Evolutionary conservation across 2,797 vertebrate species (phyloP), one percentile per base, ranked within the genome.

Genomic region (Parambassis ranga): DNA sequence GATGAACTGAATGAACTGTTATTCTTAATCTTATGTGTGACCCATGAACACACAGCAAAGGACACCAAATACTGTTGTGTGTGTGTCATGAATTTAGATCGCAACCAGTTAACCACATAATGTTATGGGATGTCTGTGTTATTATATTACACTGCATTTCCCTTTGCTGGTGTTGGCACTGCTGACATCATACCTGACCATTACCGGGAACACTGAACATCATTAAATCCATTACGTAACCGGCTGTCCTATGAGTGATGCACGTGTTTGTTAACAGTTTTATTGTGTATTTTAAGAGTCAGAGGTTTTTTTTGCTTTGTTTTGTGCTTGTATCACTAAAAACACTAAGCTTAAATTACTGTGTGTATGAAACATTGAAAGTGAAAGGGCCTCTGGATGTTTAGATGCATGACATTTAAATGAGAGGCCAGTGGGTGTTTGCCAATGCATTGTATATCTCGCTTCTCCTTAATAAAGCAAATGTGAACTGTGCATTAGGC

Each of bases 201-300:
- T n/a, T 46, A 51, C 22, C 1, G 42, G 55, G 65, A 61, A 65
- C 50, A 79, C 58, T 67, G 74, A 73, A 76, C 50, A 48, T 85
- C 84, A 67, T 88, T 90, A 88, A 67, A 69, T 82, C 87, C 59
- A 90, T 88, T 84, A 87, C 4, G 31, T 86, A 86, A 89, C 74
- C 53, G 71, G 73, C 52, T 52, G 38, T 77, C 65, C 74, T 65
- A 44, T 55, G 67, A 71, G 65, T 38, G 57, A 55, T 62, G 43
- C 43, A 23, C 31, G 72, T 42, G 70, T 73, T 60, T 67, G 41
- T 79, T 72, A 64, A 60, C 33, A 33, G 61, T 73, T 80, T 76
- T 64, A 81, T 69, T 55, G 42, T 41, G 48, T 51, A 49, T 36
- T 52, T 16, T 28, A 53, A 38, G 44, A 61, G 14, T 9, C 41